phyloP scores from a whole-genome alignment of 2,888 invertebrate species.

The Cryptus viduatorius region DNA sequence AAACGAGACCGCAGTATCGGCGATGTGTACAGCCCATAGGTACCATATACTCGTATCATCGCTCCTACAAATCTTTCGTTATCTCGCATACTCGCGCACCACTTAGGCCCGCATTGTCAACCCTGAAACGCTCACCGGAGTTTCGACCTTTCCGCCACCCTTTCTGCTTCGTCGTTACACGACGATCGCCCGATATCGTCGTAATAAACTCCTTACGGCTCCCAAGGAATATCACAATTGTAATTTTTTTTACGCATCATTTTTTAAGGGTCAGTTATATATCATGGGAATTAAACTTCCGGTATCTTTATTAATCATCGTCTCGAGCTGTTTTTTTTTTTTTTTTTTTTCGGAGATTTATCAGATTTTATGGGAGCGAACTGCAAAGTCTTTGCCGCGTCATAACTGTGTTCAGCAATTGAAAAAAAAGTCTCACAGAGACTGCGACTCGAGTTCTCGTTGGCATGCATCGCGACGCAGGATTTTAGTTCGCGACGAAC shows the following conservation, averaged over 20 bases:
- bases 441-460: too few species aligned
- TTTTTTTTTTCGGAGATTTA: too few species aligned
- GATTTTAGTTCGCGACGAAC: too few species aligned
- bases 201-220: neutral
- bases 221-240: neutral
- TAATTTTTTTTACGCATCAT: neutral
- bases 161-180: constrained; percentile 9
- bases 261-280: neutral
- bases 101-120: constrained; percentile 57
- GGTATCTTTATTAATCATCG: neutral
- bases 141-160: constrained; percentile 20
- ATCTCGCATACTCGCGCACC: constrained; percentile 53
- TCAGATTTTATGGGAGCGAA: too few species aligned
- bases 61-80: constrained; percentile 57
- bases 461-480: too few species aligned
- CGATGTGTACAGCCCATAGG: constrained; percentile 13
- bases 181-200: neutral
- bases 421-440: too few species aligned
- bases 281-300: neutral
- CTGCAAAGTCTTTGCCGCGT: too few species aligned
- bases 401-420: too few species aligned
- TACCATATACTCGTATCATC: constrained; percentile 53
- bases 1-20: constrained; percentile 60
- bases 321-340: too few species aligned
- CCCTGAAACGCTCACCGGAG: constrained; percentile 1